Evolutionary conservation across 2,113 vertebrate genomes (phyloP).

Genomic region (Hypomesus transpacificus): DNA sequence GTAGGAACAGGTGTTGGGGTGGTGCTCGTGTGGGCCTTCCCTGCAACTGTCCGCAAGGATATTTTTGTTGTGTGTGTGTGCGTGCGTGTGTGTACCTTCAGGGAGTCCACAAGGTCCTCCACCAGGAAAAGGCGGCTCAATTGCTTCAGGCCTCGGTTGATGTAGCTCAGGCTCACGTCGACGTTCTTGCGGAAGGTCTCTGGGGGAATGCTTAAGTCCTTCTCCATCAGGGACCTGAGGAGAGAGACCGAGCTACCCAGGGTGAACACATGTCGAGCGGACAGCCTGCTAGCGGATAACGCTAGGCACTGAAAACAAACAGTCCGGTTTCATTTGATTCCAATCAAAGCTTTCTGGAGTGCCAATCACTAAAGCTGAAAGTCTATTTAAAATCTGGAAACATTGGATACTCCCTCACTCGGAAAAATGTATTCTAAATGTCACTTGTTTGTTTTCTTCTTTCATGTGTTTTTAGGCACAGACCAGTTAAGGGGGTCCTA

Average conservation of each 20-base stretch:
- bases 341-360: not conserved
- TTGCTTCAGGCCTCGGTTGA: constrained; percentile 81
- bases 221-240: constrained; percentile 76
- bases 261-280: constrained; percentile 27
- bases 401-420: not conserved
- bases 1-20: not conserved
- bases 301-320: not conserved
- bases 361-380: not conserved
- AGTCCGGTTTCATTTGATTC: not conserved
- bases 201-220: constrained; percentile 81
- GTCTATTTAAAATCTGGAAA: not conserved
- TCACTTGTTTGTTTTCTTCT: not conserved
- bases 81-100: constrained; percentile 74
- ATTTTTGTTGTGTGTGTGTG: no score
- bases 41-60: no score
- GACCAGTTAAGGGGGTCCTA: not conserved
- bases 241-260: constrained; percentile 18
- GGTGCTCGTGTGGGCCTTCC: not conserved
- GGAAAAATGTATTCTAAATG: no score
- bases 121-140: constrained; percentile 86
- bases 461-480: not conserved
- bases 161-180: constrained; percentile 75
- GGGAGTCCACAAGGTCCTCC: constrained; percentile 87
- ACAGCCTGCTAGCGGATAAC: not conserved
- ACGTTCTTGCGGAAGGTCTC: constrained; percentile 86